Evolutionary conservation across 2,888 invertebrate species (phyloP), one percentile per base, ranked within the genome.

Genomic region (Caenorhabditis sp.): DNA sequence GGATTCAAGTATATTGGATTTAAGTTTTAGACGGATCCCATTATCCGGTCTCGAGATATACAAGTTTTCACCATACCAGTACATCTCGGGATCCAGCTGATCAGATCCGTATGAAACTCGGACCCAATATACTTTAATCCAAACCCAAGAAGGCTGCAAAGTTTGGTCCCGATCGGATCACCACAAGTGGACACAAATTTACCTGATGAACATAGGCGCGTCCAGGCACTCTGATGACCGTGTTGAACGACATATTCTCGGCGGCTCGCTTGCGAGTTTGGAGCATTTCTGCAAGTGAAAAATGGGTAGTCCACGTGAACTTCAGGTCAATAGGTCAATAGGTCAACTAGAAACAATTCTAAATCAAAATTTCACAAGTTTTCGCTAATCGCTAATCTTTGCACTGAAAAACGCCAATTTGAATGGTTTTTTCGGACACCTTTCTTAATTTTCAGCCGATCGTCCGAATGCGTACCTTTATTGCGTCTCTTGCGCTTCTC

Each of bases 401-500:
- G 9, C 11, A 17, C 2, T 20, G 3, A 53, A 30, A 24, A 53
- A 53, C 15, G 13, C 2, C 20, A 9, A 32, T 13, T 24, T 53
- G n/a, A n/a, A n/a, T n/a, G n/a, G n/a, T n/a, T n/a, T 30, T 17
- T 7, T 2, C 22, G 4, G 2, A 53, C 2, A 15, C 15, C 7
- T 32, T 4, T 11, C 22, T 17, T 17, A 32, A 8, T 6, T 13
- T 5, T 26, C n/a, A 26, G 2, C 6, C 9, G n/a, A 45, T 11
- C 37, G 5, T 30, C 30, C 30, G 30, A 37, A 41, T 9, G 15
- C 56, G 8, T 22, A 81, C 83, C 84, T 91, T 82, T 93, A 93
- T 79, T 93, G 92, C 83, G 93, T 93, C 58, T 91, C 92, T 81
- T 93, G 93, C 83, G 93, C 75, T 63, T 86, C 72, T 68, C 89